Percentiles rank a stretch among this genome's conserved stretches.
These are phyloP conservation scores for Penaeus indicus DNA, from an alignment of 1,140 invertebrate species.

Conservation along the genomic window DNA sequence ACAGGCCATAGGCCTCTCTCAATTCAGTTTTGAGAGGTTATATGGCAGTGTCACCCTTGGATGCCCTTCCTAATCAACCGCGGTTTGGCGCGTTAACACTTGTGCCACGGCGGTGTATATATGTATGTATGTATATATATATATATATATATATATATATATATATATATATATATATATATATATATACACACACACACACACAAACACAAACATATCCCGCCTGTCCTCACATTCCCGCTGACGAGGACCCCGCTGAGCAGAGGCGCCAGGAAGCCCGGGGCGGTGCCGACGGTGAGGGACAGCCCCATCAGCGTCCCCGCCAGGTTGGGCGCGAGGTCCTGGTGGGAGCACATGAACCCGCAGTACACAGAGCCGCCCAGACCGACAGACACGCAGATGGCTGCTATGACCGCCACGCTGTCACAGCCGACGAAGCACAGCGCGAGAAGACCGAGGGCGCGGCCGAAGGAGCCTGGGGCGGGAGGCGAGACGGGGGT, in stretches of 20 bases:
- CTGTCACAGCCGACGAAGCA: background rate
- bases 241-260: slow-evolving; percentile 74
- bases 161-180: slow-evolving; percentile 17
- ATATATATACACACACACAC: background rate
- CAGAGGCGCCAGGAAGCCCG: slow-evolving; percentile 69
- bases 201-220: too few species aligned
- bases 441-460: background rate
- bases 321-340: slow-evolving; percentile 82
- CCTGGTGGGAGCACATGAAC: slow-evolving; percentile 73
- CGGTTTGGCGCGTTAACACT: too few species aligned
- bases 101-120: too few species aligned
- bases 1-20: too few species aligned
- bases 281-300: slow-evolving; percentile 73
- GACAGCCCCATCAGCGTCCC: slow-evolving; percentile 80
- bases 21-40: too few species aligned
- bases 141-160: slow-evolving; percentile 29
- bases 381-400: background rate
- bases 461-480: background rate
- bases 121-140: slow-evolving; percentile 27
- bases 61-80: too few species aligned
- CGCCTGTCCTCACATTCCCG: slow-evolving; percentile 65
- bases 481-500: too few species aligned
- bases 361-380: background rate
- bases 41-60: too few species aligned
- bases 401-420: background rate